Percentiles rank a stretch among this genome's conserved stretches.
phyloP scores from a whole-genome alignment of 2,797 vertebrate genomes.

The Xiphophorus birchmanni region DNA sequence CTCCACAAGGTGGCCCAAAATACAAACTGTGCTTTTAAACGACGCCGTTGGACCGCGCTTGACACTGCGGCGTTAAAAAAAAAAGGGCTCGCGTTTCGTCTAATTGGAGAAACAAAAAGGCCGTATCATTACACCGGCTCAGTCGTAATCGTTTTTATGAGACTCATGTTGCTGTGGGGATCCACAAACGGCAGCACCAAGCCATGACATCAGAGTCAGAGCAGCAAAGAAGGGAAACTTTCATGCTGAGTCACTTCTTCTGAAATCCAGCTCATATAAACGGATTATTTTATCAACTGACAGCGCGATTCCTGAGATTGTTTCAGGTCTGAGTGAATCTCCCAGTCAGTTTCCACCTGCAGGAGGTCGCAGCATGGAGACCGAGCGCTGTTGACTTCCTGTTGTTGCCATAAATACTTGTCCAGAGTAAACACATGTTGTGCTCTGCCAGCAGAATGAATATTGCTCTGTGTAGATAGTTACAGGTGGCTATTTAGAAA shows the following conservation, averaged over 20 bases:
- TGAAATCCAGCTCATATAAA: slow-evolving; percentile 68
- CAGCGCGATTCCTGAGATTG: slow-evolving; percentile 24
- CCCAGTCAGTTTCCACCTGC: slow-evolving; percentile 37
- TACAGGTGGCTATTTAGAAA: background rate
- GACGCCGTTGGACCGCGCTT: slow-evolving; percentile 24
- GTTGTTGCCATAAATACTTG: slow-evolving; percentile 9
- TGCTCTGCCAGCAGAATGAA: slow-evolving; percentile 7
- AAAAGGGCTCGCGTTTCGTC: background rate
- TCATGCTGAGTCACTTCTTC: slow-evolving; percentile 77
- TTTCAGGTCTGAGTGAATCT: slow-evolving; percentile 23
- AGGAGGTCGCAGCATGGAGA: background rate
- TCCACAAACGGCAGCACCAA: slow-evolving; percentile 57
- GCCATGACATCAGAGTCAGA: slow-evolving; percentile 68
- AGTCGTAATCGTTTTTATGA: slow-evolving; percentile 6
- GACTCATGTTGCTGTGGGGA: slow-evolving; percentile 66
- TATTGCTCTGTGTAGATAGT: background rate
- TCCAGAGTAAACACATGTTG: too few species aligned
- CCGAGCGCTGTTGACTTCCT: background rate
- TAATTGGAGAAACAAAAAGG: background rate
- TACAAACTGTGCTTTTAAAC: slow-evolving; percentile 52
- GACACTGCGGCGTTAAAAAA: background rate
- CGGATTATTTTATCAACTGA: slow-evolving; percentile 59
- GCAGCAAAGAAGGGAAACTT: slow-evolving; percentile 57
- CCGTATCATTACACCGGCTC: slow-evolving; percentile 47
- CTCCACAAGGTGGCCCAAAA: slow-evolving; percentile 56